These are phyloP conservation scores for Pelvicachromis taeniatus DNA, from an alignment of 2,113 vertebrate genomes.

Conservation along the genomic window DNA sequence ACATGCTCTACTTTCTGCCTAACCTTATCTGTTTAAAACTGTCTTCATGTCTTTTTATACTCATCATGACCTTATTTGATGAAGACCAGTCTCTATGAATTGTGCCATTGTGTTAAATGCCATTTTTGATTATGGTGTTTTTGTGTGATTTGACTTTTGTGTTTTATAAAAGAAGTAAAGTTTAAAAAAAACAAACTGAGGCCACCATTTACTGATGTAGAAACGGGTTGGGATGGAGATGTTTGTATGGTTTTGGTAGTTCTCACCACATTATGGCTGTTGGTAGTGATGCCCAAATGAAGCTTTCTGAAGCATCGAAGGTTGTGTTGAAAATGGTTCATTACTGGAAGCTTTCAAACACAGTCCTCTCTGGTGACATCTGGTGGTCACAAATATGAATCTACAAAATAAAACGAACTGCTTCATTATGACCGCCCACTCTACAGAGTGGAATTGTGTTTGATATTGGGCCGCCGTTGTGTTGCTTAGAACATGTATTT, in stretches of 20 bases:
- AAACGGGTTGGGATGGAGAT: neutral
- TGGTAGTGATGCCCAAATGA: neutral
- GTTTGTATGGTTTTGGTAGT: neutral
- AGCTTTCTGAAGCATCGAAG: too few species aligned
- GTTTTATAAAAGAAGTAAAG: neutral
- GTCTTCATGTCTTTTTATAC: constrained; percentile 40
- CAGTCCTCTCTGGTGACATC: too few species aligned
- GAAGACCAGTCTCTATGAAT: neutral
- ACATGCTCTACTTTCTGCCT: constrained; percentile 10
- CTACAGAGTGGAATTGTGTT: too few species aligned
- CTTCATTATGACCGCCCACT: too few species aligned
- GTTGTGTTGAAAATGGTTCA: too few species aligned
- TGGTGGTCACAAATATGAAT: too few species aligned
- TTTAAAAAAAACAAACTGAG: neutral
- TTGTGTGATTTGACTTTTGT: neutral
- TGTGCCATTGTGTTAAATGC: constrained; percentile 31
- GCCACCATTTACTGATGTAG: neutral
- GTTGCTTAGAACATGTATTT: too few species aligned
- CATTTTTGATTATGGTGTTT: neutral
- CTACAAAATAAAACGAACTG: too few species aligned
- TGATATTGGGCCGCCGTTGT: too few species aligned
- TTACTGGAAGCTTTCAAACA: too few species aligned
- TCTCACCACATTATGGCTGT: neutral
- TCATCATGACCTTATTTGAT: neutral
- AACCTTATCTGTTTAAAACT: constrained; percentile 11